Evolutionary conservation across 1,140 invertebrate species (phyloP).

Genomic region (Paraescarpia echinospica): DNA sequence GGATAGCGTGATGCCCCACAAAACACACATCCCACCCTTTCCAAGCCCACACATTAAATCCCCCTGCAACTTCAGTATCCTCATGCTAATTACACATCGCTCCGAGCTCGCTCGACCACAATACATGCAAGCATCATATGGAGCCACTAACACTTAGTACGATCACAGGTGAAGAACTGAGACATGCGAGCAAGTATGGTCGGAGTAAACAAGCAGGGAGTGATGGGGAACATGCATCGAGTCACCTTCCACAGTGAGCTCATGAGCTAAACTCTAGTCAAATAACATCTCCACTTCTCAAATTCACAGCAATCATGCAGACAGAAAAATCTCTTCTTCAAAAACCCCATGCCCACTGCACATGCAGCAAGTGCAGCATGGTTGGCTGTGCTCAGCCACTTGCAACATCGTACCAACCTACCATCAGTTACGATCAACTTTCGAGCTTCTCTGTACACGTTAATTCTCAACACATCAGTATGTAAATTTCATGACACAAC

Average conservation of each 20-base stretch:
- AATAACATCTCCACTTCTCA: not conserved
- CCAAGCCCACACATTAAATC: not conserved
- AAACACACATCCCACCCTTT: not conserved
- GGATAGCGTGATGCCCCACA: not conserved
- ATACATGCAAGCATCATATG: not conserved
- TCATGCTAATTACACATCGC: not conserved
- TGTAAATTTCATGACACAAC: not conserved
- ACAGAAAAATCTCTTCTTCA: not conserved
- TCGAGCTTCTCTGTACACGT: not conserved
- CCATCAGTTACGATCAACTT: not conserved
- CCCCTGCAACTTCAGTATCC: not conserved
- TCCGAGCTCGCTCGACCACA: not conserved
- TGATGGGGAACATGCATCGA: not conserved
- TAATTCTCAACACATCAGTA: no score
- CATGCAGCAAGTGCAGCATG: not conserved
- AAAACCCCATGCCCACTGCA: not conserved
- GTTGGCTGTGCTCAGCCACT: not conserved
- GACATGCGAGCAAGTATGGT: not conserved
- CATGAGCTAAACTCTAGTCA: not conserved
- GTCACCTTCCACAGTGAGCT: not conserved
- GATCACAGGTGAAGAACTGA: not conserved
- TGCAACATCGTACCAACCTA: not conserved
- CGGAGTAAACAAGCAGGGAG: not conserved
- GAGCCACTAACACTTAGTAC: not conserved
- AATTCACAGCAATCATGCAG: not conserved